Evolutionary conservation across 2,797 vertebrate species (phyloP).

Genomic region (Xenentodon cancila): DNA sequence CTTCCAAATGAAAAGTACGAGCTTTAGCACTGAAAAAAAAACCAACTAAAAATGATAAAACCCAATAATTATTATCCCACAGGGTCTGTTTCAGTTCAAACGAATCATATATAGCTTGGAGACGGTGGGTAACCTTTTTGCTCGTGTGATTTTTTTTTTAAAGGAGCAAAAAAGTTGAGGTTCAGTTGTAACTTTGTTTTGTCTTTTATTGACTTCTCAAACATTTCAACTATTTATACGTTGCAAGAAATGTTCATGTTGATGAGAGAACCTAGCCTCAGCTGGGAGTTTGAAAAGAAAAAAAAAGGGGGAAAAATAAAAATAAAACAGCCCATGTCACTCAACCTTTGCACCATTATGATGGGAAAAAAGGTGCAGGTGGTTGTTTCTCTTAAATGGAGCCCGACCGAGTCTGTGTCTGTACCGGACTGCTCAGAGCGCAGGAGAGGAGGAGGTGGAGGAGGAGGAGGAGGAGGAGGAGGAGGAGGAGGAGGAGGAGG

Average conservation of each 20-base stretch:
- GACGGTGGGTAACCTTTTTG: too few species aligned
- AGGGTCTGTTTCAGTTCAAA: background rate
- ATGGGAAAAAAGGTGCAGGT: too few species aligned
- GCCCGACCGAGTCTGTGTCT: too few species aligned
- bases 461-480: slow-evolving; percentile 20
- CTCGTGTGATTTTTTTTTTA: background rate
- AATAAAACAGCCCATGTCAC: too few species aligned
- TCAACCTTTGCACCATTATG: too few species aligned
- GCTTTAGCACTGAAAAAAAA: too few species aligned
- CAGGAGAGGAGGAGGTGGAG: too few species aligned
- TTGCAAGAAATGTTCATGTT: slow-evolving; percentile 20
- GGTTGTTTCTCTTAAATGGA: too few species aligned
- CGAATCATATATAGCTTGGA: background rate
- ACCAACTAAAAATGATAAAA: background rate
- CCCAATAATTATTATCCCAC: background rate
- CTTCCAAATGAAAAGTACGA: background rate
- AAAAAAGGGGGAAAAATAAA: background rate
- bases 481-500: too few species aligned
- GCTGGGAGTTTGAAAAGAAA: slow-evolving; percentile 18
- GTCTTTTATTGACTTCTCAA: slow-evolving; percentile 24
- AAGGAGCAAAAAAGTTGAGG: too few species aligned
- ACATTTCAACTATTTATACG: slow-evolving; percentile 39
- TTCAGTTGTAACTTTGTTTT: too few species aligned
- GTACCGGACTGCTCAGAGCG: too few species aligned
- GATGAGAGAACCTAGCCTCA: slow-evolving; percentile 24